phyloP scores from a whole-genome alignment of 2,797 vertebrate species.

The Poeciliopsis turneri region DNA sequence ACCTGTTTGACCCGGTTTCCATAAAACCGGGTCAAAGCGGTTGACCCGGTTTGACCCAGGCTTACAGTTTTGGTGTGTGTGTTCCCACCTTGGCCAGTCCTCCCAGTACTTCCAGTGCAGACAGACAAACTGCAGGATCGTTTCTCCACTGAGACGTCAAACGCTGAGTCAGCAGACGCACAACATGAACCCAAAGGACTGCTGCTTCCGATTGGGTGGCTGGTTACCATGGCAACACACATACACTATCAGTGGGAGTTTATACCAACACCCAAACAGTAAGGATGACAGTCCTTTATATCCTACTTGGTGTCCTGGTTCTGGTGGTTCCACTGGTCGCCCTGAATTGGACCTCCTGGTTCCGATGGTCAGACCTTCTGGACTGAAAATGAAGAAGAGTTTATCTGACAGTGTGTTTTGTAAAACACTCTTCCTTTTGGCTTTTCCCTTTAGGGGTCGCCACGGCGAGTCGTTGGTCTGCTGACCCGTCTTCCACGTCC shows the following conservation, averaged over 20 bases:
- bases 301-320: background rate
- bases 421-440: background rate
- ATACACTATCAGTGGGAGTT: background rate
- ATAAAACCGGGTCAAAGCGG: too few species aligned
- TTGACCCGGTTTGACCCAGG: too few species aligned
- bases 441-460: too few species aligned
- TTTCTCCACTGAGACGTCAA: conserved; percentile 91
- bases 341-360: background rate
- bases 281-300: background rate
- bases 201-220: conserved; percentile 9
- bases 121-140: conserved; percentile 92
- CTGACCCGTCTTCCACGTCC: too few species aligned
- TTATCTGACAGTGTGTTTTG: background rate
- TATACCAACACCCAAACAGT: background rate
- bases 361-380: conserved; percentile 5
- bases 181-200: conserved; percentile 45
- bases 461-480: too few species aligned
- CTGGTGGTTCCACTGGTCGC: background rate
- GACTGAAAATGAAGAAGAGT: background rate
- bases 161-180: conserved; percentile 86
- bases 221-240: conserved; percentile 38
- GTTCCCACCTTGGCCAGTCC: conserved; percentile 57
- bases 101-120: conserved; percentile 86
- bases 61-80: background rate
- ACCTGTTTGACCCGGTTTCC: background rate